Conservation (phyloP, 2,113 vertebrate species). For the Plectropomus leopardus region DNA sequence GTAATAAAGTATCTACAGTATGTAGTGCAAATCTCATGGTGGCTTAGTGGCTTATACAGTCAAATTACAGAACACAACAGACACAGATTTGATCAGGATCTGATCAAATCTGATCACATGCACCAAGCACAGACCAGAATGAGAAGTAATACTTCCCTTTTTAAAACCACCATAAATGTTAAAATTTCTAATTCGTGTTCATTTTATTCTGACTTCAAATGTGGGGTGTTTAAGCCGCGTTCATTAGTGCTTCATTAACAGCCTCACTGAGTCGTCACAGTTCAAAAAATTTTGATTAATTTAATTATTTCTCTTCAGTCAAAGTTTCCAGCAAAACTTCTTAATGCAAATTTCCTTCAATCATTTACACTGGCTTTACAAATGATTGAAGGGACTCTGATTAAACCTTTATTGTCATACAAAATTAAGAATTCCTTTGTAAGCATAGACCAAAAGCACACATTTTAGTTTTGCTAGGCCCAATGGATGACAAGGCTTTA, state of each 20-base stretch:
- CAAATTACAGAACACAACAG: slow-evolving; percentile 42
- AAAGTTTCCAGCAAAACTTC: slow-evolving; percentile 28
- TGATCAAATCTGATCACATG: slow-evolving; percentile 56
- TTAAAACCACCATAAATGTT: slow-evolving; percentile 11
- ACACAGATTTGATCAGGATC: slow-evolving; percentile 38
- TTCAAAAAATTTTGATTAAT: slow-evolving; percentile 18
- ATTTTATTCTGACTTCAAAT: not conserved
- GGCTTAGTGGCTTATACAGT: slow-evolving; percentile 16
- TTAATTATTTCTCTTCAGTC: slow-evolving; percentile 27
- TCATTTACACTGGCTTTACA: slow-evolving; percentile 21
- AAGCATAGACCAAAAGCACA: slow-evolving; percentile 33
- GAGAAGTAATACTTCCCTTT: slow-evolving; percentile 13
- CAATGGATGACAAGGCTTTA: slow-evolving; percentile 34
- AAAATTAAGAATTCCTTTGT: slow-evolving; percentile 33
- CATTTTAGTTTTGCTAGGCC: not conserved
- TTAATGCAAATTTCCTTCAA: slow-evolving; percentile 10
- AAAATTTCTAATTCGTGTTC: not conserved
- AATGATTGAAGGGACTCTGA: slow-evolving; percentile 14
- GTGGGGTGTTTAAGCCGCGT: slow-evolving; percentile 22
- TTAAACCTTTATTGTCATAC: slow-evolving; percentile 27
- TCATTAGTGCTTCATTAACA: slow-evolving; percentile 37
- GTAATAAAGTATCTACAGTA: not conserved
- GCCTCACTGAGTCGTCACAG: slow-evolving; percentile 39
- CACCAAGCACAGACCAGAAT: slow-evolving; percentile 64
- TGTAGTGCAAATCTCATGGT: slow-evolving; percentile 70